Evolutionary conservation across 2,113 vertebrate species (phyloP), one percentile per base, ranked within the genome.

Genomic region (Cavia porcellus): DNA sequence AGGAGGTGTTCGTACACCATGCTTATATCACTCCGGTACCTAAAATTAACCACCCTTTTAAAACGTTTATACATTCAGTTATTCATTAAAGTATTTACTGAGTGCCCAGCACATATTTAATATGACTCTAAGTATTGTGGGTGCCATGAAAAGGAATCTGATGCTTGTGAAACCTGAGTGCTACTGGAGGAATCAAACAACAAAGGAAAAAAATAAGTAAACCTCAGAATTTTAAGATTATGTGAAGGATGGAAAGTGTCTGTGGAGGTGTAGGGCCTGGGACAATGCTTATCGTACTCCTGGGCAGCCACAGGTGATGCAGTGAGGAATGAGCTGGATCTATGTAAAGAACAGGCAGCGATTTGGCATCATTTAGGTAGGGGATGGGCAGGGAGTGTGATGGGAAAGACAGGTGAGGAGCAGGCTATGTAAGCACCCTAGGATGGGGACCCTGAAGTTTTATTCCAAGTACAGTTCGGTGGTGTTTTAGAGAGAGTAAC

Each of bases 41-140:
- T 30, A 77, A 64, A 84, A 64, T 72, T 92, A 95, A 62, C 25
- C 50, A 7, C 57, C 83, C 45, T 88, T 92, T 88, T 92, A 50
- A 55, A 2, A 9, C 55, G 14, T 86, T 10, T 92, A 35, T 55
- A 72, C 17, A 74, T 80, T 66, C 45, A 11, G 15, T 50, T 89
- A 45, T 66, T 74, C 13, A 89, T 79, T 86, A 55, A 55, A 83
- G 79, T 55, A n/a, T 79, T 38, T 80, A n/a, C 14, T 61, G 7
- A 80, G 20, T 57, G 25, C n/a, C 68, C 85, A 19, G 50, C 47
- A 50, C 80, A 50, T 28, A 0, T 64, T 91, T 72, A 28, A 25
- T 62, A 52, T 32, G 68, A 82, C 70, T 86, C 57, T 92, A 52
- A 91, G 2, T 91, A 59, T 57, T 77, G 12, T 3, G 14, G 25